Conservation (phyloP, 2,113 vertebrate genomes). For the Caretta caretta region DNA sequence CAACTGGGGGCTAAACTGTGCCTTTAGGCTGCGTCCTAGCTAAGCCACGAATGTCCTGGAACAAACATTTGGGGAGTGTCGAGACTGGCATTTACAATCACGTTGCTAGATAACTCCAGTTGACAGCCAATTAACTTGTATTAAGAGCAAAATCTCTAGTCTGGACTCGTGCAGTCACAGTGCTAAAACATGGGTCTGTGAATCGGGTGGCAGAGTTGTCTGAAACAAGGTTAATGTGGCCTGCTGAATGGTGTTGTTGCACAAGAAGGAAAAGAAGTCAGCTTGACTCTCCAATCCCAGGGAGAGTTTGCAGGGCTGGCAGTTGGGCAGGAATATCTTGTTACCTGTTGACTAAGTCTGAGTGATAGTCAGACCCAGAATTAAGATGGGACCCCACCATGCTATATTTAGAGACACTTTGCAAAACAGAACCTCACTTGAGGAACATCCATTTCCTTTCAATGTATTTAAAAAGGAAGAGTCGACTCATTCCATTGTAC, state of each 20-base stretch:
- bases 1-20: neutral
- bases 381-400: neutral
- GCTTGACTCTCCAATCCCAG: neutral
- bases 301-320: neutral
- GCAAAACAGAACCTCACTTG: neutral
- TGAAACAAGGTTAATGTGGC: neutral
- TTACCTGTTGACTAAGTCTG: neutral
- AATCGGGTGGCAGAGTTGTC: neutral
- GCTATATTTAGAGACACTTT: neutral
- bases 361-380: neutral
- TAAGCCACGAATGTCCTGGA: neutral
- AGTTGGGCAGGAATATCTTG: neutral
- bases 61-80: neutral
- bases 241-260: neutral
- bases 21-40: neutral
- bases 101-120: accelerated
- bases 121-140: neutral
- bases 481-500: too few species aligned
- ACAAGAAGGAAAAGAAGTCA: neutral
- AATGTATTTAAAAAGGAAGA: neutral
- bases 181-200: neutral
- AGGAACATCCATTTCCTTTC: neutral
- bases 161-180: neutral
- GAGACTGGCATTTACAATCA: neutral
- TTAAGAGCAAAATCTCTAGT: neutral